Conservation (phyloP, 23 tunicate species). For the Halocynthia roretzi region DNA sequence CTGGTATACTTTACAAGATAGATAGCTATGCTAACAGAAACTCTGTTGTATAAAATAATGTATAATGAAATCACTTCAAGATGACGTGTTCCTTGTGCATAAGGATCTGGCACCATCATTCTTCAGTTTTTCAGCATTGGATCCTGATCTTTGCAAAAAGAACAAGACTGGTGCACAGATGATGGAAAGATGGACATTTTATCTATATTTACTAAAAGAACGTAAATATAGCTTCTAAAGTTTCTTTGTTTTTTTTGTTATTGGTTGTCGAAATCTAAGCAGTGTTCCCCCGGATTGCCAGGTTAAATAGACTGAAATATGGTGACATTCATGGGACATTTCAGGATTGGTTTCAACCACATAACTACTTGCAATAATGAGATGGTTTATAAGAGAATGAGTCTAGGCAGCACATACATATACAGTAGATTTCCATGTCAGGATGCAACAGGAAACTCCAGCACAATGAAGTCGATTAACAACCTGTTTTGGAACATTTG, state of each 20-base stretch:
- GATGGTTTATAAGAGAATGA: constrained; percentile 15
- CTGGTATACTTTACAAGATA: constrained; percentile 32
- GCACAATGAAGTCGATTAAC: too few species aligned
- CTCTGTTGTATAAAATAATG: neutral
- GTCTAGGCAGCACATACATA: neutral
- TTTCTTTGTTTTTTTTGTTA: too few species aligned
- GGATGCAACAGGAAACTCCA: too few species aligned
- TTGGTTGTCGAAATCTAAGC: too few species aligned
- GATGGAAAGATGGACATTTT: neutral
- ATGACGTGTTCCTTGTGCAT: constrained; percentile 56
- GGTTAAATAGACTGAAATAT: too few species aligned
- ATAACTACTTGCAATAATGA: constrained; percentile 39
- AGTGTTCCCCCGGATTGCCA: too few species aligned
- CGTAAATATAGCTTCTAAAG: neutral
- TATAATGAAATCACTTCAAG: constrained; percentile 13
- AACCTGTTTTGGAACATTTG: too few species aligned
- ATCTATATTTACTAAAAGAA: neutral
- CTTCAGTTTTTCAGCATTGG: constrained; percentile 29
- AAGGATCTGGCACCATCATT: constrained; percentile 30
- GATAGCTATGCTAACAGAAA: neutral
- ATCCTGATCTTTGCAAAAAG: constrained; percentile 5
- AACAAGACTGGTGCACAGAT: constrained; percentile 8
- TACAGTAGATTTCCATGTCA: too few species aligned
- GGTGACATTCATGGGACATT: too few species aligned
- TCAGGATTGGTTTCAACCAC: neutral